phyloP scores from a whole-genome alignment of 2,113 vertebrate species.

The Columba janthina region DNA sequence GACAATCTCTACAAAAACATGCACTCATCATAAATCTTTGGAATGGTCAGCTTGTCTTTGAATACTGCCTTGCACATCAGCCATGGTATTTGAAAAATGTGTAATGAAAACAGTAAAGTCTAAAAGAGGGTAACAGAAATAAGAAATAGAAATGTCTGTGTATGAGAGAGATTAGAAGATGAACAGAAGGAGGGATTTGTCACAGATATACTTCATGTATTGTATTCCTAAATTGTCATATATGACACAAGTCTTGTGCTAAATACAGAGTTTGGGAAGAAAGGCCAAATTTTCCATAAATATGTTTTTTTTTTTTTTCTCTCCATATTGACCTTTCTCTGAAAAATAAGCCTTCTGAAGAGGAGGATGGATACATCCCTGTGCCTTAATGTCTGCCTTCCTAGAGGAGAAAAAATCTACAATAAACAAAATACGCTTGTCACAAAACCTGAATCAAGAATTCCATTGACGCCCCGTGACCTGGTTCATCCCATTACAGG shows the following conservation, averaged over 20 bases:
- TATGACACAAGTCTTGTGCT: neutral
- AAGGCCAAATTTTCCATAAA: neutral
- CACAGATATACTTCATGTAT: neutral
- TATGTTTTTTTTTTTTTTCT: neutral
- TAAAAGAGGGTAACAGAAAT: neutral
- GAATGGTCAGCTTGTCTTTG: neutral
- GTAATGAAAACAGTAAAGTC: neutral
- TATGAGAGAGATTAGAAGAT: neutral
- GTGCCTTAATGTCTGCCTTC: neutral
- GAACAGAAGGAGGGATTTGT: neutral
- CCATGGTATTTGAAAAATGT: neutral
- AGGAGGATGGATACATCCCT: neutral
- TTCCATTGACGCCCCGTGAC: neutral
- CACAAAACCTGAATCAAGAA: neutral
- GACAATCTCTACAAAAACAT: neutral
- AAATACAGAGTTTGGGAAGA: neutral
- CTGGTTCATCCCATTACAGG: neutral
- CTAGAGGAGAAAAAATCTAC: neutral
- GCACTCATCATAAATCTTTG: neutral
- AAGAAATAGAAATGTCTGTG: neutral
- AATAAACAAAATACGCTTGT: neutral
- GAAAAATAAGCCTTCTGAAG: neutral
- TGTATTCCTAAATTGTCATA: neutral
- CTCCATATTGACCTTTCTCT: neutral
- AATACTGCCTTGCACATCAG: neutral